Evolutionary conservation across 2,888 invertebrate genomes (phyloP), one percentile per base, ranked within the genome.

Genomic region (Tupiocoris notatus): DNA sequence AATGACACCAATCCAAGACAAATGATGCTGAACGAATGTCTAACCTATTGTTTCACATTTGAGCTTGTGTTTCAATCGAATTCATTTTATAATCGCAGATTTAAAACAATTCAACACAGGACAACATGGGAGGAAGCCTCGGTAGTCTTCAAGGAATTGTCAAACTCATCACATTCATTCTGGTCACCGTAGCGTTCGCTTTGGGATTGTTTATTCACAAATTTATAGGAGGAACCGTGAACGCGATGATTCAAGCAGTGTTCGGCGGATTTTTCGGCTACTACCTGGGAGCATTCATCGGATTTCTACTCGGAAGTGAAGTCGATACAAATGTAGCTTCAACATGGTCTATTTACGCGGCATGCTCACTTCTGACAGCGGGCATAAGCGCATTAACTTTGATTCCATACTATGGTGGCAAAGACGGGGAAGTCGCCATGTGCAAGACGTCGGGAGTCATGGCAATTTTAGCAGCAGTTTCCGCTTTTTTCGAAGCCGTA

Each of bases 321-420:
- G 22, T 67, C 2, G 67, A 67, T 22, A 16, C 18, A 2, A 21
- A 67, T 12, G 3, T 20, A 2, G 56, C 16, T n/a, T 18, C 54
- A 20, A 21, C 67, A n/a, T 67, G 67, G 67, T 6, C 67, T 1
- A 57, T 67, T 7, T 67, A 67, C 57, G 67, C 2, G n/a, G 1
- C 3, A 17, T 2, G 18, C 21, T 20, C 57, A 9, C 22, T 57
- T 1, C 56, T 54, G 7, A 56, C 20, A 1, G 20, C 22, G 16
- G 67, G 67, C 18, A 21, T 67, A 12, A 9, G 20, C 22, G 54
- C 18, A 65, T 18, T 65, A 7, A 1, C 16, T 18, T 61, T 1
- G 61, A 17, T n/a, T 2, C 12, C 2, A 1, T n/a, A 12, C 17
- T 2, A 12, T n/a, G 61, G 21, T 25, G 63, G 63, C 63, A 63